phyloP scores from a whole-genome alignment of 2,888 invertebrate species.

The Ochropacha duplaris region DNA sequence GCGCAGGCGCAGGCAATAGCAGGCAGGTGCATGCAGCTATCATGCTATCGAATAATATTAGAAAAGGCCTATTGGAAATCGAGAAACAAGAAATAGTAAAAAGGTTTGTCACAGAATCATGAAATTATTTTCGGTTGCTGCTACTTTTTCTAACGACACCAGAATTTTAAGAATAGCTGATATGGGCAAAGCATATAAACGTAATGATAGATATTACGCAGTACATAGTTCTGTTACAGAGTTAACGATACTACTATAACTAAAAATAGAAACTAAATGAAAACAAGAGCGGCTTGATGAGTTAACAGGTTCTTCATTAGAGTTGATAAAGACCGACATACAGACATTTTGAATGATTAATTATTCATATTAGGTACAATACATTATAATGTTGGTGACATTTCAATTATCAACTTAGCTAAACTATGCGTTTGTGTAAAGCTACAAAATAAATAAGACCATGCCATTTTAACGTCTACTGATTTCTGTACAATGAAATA shows the following conservation, averaged over 20 bases:
- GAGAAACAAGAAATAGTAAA: too few species aligned
- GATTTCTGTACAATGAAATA: neutral
- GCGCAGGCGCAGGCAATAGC: neutral
- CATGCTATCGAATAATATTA: too few species aligned
- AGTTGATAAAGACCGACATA: conserved; percentile 21
- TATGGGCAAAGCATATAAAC: neutral
- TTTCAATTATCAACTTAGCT: neutral
- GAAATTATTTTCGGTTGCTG: neutral
- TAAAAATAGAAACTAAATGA: conserved; percentile 36
- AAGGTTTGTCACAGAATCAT: too few species aligned
- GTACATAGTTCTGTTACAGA: conserved; percentile 1
- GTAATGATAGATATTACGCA: conserved; percentile 4
- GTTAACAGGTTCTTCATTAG: conserved; percentile 36
- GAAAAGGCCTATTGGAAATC: too few species aligned
- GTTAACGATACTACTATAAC: conserved; percentile 6
- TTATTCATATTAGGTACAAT: neutral
- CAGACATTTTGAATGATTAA: conserved; percentile 14
- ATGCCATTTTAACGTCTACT: neutral
- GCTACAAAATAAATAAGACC: neutral
- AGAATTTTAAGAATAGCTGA: neutral
- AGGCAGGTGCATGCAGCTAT: neutral
- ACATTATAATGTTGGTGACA: neutral
- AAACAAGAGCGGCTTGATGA: conserved; percentile 40
- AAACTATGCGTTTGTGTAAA: neutral
- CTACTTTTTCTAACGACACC: neutral